Conservation (phyloP, 2,888 invertebrate species). For the Acheta domesticus region DNA sequence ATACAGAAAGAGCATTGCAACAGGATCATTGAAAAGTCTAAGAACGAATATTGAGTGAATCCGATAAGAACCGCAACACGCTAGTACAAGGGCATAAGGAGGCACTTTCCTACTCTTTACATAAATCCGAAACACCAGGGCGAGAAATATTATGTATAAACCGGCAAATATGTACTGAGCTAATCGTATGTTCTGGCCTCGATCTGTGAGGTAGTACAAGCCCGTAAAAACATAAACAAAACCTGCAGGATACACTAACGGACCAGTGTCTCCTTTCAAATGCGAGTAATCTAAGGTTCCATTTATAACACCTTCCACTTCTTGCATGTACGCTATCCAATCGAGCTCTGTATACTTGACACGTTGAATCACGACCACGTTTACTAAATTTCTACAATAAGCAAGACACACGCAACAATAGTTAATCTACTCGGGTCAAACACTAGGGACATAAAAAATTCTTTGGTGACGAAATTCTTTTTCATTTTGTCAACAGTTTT, state of each 20-base stretch:
- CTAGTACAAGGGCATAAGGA: constrained; percentile 83
- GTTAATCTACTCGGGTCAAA: constrained; percentile 66
- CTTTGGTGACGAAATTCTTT: constrained; percentile 22
- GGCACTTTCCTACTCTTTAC: constrained; percentile 82
- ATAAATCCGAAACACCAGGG: constrained; percentile 81
- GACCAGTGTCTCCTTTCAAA: constrained; percentile 94
- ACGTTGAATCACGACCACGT: constrained; percentile 67
- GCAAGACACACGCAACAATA: constrained; percentile 60
- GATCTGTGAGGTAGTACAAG: constrained; percentile 78
- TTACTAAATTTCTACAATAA: constrained; percentile 73
- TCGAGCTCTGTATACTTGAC: constrained; percentile 96
- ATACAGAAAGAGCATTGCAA: constrained; percentile 85
- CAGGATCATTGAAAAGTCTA: constrained; percentile 94
- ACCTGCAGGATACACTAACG: constrained; percentile 95
- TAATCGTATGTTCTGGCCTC: constrained; percentile 73
- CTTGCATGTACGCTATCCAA: constrained; percentile 99
- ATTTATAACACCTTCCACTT: constrained; percentile 94
- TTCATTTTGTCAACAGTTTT: constrained; percentile 25
- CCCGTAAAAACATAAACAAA: constrained; percentile 89
- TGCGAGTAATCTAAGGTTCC: constrained; percentile 88
- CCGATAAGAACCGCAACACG: constrained; percentile 90
- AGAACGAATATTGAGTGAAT: constrained; percentile 97
- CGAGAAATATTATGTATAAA: constrained; percentile 76
- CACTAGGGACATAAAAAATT: constrained; percentile 37
- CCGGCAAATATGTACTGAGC: constrained; percentile 91